Base-by-base conservation (phyloP, 1,140 invertebrate genomes). In the Lepidotrigona ventralis region DNA sequence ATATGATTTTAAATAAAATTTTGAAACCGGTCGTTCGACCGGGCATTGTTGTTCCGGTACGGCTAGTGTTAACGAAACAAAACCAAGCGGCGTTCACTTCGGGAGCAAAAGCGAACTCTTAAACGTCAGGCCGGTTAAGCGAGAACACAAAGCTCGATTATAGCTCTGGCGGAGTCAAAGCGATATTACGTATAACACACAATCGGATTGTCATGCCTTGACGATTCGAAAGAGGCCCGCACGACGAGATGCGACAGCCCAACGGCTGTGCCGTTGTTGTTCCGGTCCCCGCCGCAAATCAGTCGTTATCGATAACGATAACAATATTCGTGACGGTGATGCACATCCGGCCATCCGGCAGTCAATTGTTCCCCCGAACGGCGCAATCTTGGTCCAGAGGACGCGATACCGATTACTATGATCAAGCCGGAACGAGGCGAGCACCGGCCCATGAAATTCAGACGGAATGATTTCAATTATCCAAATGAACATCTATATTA, bases 401-500 rank as follows among this genome's bases (percentile, higher is more conserved):
- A 87, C 89, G 86, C 86, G 85, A 86, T 78, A 81, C 79, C 90
- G 73, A 88, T 81, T 78, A 84, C 88, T 91, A 87, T 91, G 91
- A 90, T 91, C 88, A 86, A 75, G n/a, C 75, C 82, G 88, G 88
- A 90, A 90, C 88, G 85, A 39, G 80, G 69, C 51, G 87, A 81
- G 79, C 92, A 91, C 81, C 87, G 89, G 89, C 85, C 87, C 91
- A 88, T 92, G 91, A 93, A 93, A 92, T 90, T 84, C 90, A 85
- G 88, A 88, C 86, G 86, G 88, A 93, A 93, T 90, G 85, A 92
- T 92, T 92, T 92, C 92, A 92, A 93, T 93, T 93, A 93, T 91
- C 90, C 90, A 91, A 92, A 91, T 88, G 89, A 91, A 90, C 88
- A 77, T 91, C 84, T 75, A 84, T 85, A 83, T 91, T 83, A 68